These are phyloP conservation scores for Scomber scombrus DNA, from an alignment of 2,113 vertebrate genomes.

Conservation along the genomic window DNA sequence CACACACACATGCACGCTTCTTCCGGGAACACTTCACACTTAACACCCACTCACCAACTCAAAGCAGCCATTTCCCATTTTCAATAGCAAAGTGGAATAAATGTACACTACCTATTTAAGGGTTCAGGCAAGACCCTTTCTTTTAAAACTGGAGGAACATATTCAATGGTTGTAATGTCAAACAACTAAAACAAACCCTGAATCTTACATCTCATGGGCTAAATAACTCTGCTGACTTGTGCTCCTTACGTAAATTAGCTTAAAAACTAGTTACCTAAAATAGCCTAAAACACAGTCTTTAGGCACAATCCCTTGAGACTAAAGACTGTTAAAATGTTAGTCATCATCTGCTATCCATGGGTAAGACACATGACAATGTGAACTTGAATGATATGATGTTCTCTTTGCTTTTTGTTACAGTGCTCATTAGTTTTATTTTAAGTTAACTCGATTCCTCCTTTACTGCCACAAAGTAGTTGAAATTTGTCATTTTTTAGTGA, in stretches of 20 bases:
- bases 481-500: too few species aligned
- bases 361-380: too few species aligned
- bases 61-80: constrained; percentile 66
- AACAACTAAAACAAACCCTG: constrained; percentile 3
- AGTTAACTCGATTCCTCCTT: too few species aligned
- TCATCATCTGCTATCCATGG: too few species aligned
- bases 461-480: too few species aligned
- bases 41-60: constrained; percentile 63
- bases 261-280: too few species aligned
- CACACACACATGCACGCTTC: constrained; percentile 36
- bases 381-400: not conserved
- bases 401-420: not conserved
- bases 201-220: not conserved
- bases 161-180: constrained; percentile 4
- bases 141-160: constrained; percentile 5
- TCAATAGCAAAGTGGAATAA: constrained; percentile 42
- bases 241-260: too few species aligned
- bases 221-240: constrained; percentile 8
- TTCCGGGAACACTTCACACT: constrained; percentile 65
- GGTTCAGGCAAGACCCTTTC: constrained; percentile 37
- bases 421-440: not conserved
- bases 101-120: constrained; percentile 32
- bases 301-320: too few species aligned
- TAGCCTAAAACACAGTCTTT: too few species aligned
- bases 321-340: not conserved